Evolutionary conservation across 2,113 vertebrate species (phyloP).

Genomic region (Sardina pilchardus): DNA sequence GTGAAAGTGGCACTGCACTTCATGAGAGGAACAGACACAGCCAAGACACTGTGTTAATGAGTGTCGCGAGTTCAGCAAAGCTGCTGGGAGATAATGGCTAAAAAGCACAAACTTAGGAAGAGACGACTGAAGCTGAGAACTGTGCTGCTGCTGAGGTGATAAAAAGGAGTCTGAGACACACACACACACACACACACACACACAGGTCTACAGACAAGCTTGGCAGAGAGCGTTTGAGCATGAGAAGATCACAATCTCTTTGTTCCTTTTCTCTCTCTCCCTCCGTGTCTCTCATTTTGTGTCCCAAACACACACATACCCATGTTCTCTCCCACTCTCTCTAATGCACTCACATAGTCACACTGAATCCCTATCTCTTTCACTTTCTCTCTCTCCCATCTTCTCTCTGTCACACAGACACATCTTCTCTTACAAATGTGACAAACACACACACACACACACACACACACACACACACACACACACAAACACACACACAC

Average conservation of each 20-base stretch:
- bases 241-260: constrained; percentile 12
- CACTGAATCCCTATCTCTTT: neutral
- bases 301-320: neutral
- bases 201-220: neutral
- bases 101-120: neutral
- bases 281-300: constrained; percentile 16
- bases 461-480: neutral
- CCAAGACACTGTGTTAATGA: neutral
- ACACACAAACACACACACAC: neutral
- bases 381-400: neutral
- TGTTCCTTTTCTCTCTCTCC: constrained; percentile 18
- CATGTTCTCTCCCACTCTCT: neutral
- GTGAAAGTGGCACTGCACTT: neutral
- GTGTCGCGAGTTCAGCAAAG: neutral
- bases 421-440: neutral
- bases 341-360: neutral
- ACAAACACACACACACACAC: neutral
- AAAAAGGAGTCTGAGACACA: neutral
- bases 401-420: neutral
- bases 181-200: constrained; percentile 4
- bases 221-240: neutral
- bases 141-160: neutral
- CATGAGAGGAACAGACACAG: neutral
- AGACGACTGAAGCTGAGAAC: neutral
- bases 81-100: neutral